These are phyloP conservation scores for Hapalemur alaotrensis DNA, from an alignment of 2,797 vertebrate species.

Conservation along the genomic window DNA sequence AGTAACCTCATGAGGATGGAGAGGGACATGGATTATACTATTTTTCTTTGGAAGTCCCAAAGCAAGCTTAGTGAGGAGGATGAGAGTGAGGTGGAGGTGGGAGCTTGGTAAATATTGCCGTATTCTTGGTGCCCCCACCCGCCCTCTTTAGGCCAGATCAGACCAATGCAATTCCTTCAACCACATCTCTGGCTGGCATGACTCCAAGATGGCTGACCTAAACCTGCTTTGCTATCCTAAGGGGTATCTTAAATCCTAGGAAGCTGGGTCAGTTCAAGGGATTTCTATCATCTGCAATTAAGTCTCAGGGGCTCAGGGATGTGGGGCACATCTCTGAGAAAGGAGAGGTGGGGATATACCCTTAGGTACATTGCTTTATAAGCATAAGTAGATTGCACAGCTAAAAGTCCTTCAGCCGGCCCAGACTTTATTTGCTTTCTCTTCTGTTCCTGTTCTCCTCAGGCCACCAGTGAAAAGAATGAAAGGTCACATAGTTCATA, in stretches of 20 bases:
- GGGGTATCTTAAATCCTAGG: neutral
- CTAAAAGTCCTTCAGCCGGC: neutral
- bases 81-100: neutral
- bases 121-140: neutral
- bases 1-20: conserved; percentile 6
- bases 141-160: neutral
- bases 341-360: neutral
- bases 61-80: neutral
- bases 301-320: neutral
- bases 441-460: neutral
- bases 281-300: neutral
- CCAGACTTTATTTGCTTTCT: conserved; percentile 4
- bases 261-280: neutral
- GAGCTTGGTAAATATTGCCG: neutral
- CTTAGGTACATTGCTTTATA: neutral
- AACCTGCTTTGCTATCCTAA: neutral
- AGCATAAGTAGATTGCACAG: neutral
- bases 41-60: neutral
- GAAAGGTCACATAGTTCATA: neutral
- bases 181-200: neutral
- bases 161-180: neutral
- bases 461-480: conserved; percentile 25
- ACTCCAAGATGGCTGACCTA: neutral
- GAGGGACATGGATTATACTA: neutral
- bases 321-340: neutral